These are phyloP conservation scores for Columba janthina DNA, from an alignment of 2,113 vertebrate species.

Conservation along the genomic window DNA sequence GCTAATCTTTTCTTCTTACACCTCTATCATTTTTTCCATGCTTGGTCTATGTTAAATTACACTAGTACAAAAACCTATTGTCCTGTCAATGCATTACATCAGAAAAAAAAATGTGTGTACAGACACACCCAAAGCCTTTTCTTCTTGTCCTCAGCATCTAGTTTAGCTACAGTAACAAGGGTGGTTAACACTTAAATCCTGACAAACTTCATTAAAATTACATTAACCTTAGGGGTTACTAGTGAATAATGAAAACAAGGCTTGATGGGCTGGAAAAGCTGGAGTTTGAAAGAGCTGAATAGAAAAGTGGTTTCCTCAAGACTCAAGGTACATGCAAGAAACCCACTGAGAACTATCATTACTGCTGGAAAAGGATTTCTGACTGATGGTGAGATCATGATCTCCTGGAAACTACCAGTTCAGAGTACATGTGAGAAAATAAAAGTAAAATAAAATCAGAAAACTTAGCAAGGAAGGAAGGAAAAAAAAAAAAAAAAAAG, in stretches of 20 bases:
- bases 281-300: background rate
- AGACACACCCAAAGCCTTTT: background rate
- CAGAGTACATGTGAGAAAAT: background rate
- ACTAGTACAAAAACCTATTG: background rate
- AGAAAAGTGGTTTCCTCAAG: background rate
- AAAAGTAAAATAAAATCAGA: background rate
- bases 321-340: background rate
- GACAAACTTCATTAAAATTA: constrained; percentile 2
- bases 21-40: background rate
- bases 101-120: background rate
- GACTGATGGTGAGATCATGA: background rate
- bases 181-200: background rate
- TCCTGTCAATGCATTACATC: background rate
- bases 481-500: background rate
- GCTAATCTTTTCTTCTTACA: background rate
- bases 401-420: background rate
- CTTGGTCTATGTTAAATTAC: background rate
- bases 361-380: background rate
- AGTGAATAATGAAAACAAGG: background rate
- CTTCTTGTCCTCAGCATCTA: background rate
- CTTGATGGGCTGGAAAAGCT: background rate
- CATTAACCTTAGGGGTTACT: background rate
- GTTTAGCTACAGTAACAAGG: background rate
- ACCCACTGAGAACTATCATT: background rate
- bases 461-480: background rate